phyloP scores from a whole-genome alignment of 1,140 invertebrate genomes.

The Trinorchestia longiramus region DNA sequence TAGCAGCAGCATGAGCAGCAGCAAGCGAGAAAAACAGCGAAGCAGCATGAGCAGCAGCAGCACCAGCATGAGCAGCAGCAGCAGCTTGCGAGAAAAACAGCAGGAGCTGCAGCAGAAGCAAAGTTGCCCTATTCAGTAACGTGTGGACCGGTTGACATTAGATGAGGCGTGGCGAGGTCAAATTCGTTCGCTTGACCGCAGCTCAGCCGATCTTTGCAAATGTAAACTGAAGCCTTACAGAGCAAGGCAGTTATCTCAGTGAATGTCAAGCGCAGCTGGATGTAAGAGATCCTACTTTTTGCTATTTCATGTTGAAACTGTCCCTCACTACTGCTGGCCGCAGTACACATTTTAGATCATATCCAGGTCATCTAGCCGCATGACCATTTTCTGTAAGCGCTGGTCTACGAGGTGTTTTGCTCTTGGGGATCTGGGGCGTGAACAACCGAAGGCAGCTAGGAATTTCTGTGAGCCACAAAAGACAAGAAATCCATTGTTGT shows the following conservation, averaged over 20 bases:
- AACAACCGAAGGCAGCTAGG: background rate
- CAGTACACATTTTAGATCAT: background rate
- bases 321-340: background rate
- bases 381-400: background rate
- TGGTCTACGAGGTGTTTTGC: background rate
- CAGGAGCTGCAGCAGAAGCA: background rate
- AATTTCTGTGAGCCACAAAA: background rate
- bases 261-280: background rate
- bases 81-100: background rate
- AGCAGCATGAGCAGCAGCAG: background rate
- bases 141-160: slow-evolving; percentile 21
- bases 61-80: background rate
- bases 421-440: background rate
- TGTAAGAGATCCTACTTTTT: background rate
- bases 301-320: background rate
- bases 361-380: background rate
- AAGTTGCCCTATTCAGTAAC: background rate
- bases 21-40: background rate
- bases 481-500: background rate
- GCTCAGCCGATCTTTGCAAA: background rate
- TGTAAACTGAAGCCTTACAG: background rate
- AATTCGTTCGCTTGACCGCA: background rate
- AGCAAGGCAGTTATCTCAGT: background rate
- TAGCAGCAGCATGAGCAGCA: background rate
- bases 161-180: slow-evolving; percentile 28